Evolutionary conservation across 2,797 vertebrate species (phyloP), one percentile per base, ranked within the genome.

Genomic region (Gymnodraco acuticeps): DNA sequence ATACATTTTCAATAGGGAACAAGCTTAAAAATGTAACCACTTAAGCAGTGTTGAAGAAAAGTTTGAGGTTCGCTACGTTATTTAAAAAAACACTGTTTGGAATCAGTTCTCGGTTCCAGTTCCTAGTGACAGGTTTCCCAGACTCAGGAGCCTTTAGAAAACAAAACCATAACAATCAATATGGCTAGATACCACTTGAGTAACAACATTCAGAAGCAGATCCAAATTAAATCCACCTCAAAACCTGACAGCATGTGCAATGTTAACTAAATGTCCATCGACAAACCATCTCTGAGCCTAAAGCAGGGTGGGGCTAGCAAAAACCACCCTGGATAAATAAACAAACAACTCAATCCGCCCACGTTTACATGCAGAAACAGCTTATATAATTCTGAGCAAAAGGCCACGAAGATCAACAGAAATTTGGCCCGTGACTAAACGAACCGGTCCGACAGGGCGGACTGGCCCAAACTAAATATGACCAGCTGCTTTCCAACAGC

Each of bases 401-500:
- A 77, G 74, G 73, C 81, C 84, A 46, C 64, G 54, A 68, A 85
- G 67, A 68, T 41, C 48, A 65, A 23, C 64, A 84, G 31, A 77
- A 77, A 75, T 31, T 17, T 73, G 69, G 53, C 27, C 59, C 20
- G 0, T 65, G 70, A 80, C 51, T 0, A 46, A 77, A 54, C 62
- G 8, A 17, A 38, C 48, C 15, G 23, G 33, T 69, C 56, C 8
- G 42, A 60, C 51, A 13, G 31, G 19, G 10, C 16, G 68, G 68
- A 63, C 48, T 0, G 53, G 63, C 80, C 82, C 73, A 59, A 72
- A 45, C 55, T n/a, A 77, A 86, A 77, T 52, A 80, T n/a, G 20
- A 50, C 47, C 82, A 70, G 82, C 76, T 79, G 75, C 72, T 46
- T 4, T 59, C 48, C 52, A 54, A 80, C 88, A 85, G 84, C 80